Evolutionary conservation across 2,797 vertebrate species (phyloP).

Genomic region (Delichon dasypus): DNA sequence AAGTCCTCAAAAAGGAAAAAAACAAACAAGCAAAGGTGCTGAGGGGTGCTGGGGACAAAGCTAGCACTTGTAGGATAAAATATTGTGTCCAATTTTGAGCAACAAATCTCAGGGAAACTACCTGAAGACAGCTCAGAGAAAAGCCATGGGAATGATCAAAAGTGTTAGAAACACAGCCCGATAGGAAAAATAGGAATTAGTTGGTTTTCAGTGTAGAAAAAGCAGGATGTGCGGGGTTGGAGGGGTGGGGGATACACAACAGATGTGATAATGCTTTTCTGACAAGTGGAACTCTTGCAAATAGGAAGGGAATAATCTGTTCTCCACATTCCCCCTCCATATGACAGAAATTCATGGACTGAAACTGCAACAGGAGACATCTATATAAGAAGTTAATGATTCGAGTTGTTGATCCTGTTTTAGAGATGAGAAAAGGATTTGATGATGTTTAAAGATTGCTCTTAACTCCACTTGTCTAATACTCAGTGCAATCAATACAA

Average conservation of each 20-base stretch:
- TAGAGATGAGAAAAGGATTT: not conserved
- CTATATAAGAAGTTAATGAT: not conserved
- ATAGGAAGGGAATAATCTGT: not conserved
- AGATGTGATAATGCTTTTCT: not conserved
- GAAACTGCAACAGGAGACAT: not conserved
- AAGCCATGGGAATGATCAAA: not conserved
- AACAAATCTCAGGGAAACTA: not conserved
- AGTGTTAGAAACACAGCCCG: not conserved
- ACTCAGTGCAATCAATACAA: not conserved
- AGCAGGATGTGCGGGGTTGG: not conserved
- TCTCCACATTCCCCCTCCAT: not conserved
- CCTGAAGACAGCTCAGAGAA: not conserved
- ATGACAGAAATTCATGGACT: not conserved
- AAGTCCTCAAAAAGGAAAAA: not conserved
- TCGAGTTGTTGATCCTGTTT: not conserved
- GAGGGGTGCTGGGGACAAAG: not conserved
- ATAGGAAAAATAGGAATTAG: not conserved
- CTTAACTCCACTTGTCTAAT: not conserved
- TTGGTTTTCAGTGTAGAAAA: not conserved
- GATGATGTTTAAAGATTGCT: constrained; percentile 14
- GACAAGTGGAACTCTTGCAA: not conserved
- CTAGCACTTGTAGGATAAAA: not conserved
- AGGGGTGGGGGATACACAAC: accelerated
- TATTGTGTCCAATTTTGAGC: not conserved
- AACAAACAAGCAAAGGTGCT: not conserved